A percentile compares a stretch with the other conserved stretches of the same genome.
These are phyloP conservation scores for Elegia similella DNA, from an alignment of 2,888 invertebrate genomes.

Conservation along the genomic window DNA sequence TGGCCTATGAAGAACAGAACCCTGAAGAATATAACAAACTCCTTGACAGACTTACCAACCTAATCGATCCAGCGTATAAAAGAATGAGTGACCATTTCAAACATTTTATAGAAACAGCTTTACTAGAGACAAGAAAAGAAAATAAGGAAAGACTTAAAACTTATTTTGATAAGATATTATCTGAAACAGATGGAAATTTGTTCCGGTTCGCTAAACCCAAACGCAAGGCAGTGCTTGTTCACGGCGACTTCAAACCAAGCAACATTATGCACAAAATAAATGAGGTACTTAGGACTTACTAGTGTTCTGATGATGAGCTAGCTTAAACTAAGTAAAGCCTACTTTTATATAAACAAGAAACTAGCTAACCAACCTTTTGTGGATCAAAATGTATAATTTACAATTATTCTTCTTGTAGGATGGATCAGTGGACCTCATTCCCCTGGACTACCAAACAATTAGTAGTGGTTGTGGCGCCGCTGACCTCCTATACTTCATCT, in stretches of 20 bases:
- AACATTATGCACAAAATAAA: conserved; percentile 36
- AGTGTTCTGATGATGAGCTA: too few species aligned
- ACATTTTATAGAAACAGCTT: background rate
- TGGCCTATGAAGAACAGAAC: conserved; percentile 40
- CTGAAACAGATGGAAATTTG: conserved; percentile 15
- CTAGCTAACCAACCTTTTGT: too few species aligned
- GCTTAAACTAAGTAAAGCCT: too few species aligned
- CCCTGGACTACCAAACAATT: conserved; percentile 26
- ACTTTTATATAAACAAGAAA: too few species aligned
- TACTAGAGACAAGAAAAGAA: conserved; percentile 28
- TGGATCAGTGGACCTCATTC: conserved; percentile 15
- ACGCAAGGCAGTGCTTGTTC: conserved; percentile 32
- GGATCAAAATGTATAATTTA: too few species aligned
- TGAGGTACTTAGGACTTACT: conserved; percentile 25
- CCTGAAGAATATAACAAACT: conserved; percentile 35
- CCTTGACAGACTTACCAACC: background rate
- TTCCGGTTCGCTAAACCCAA: conserved; percentile 25
- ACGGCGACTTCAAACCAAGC: conserved; percentile 41
- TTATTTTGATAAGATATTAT: conserved; percentile 25
- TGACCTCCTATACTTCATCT: conserved; percentile 23
- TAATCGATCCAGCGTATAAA: conserved; percentile 22
- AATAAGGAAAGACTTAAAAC: conserved; percentile 33
- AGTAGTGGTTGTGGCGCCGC: conserved; percentile 1
- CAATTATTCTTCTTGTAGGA: conserved; percentile 20
- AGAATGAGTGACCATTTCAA: background rate